Base-by-base conservation (phyloP, 2,888 invertebrate genomes). In the Cordylochernes scorpioides region DNA sequence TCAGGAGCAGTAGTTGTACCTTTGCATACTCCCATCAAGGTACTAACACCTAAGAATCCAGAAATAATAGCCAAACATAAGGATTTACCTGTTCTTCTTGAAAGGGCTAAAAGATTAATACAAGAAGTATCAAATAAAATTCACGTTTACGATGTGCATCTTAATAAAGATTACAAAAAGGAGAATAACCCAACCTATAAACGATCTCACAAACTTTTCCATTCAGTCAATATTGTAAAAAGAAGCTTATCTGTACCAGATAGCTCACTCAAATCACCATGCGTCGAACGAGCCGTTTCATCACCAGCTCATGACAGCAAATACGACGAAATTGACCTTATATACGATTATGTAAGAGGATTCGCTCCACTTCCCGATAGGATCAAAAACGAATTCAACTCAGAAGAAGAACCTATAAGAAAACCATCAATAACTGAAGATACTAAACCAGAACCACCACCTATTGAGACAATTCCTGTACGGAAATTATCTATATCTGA, bases 251-350 rank as follows among this genome's bases (percentile, higher is more conserved):
- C 24, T 32, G 17, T 42, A 15, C 40, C 12, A 10, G 26, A 12
- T 14, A 17, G 25, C 16, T n/a, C n/a, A n/a, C n/a, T n/a, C n/a
- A n/a, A n/a, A n/a, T n/a, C n/a, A n/a, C n/a, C n/a, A n/a, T n/a
- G n/a, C n/a, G n/a, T n/a, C n/a, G n/a, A n/a, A n/a, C n/a, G n/a
- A n/a, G n/a, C n/a, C n/a, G n/a, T n/a, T n/a, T n/a, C n/a, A n/a
- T n/a, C n/a, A n/a, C n/a, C 6, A 6, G 6, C 5, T 6, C 12
- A 22, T 17, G 29, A 27, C 5, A 25, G 25, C n/a, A 25, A 30
- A 14, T 82, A 86, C 54, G 80, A 84, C 44, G 84, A 88, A 55
- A 82, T 88, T 43, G 86, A 88, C 59, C 80, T 86, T 55, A 80
- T 88, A 41, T 88, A 88, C 51, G 82, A 84, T 50, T 88, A 86